Base-by-base conservation (phyloP, 2,113 vertebrate species). In the Carassius gibelio region DNA sequence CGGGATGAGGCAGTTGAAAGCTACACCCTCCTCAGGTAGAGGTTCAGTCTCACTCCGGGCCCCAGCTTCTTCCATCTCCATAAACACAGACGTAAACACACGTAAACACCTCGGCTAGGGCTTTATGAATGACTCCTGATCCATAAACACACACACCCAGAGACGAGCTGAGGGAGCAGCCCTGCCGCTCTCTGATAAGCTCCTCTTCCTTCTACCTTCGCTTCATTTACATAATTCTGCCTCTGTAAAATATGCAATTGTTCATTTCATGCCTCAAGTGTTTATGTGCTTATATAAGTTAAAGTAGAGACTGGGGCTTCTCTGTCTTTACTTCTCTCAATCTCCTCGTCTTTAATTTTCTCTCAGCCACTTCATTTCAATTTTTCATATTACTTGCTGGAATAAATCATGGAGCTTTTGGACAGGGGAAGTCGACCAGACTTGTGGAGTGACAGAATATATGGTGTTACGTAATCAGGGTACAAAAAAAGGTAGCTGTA, bases 201-300 rank as follows among this genome's bases (percentile, higher is more conserved):
- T 75, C 23, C 74, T 45, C 82, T 79, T 74, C 57, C 42, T 83
- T 88, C 88, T 87, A 78, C 69, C 82, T 86, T 84, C 83, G 83
- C 78, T 85, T 88, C 81, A 88, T 89, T 83, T 85, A 82, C 88
- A 89, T 89, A 88, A 89, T 89, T 88, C 83, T 82, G 83, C 76
- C 79, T 82, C 75, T 79, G 77, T 83, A 64, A 89, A 84, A 88
- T 85, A 85, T 85, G 74, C 85, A 81, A 55, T 79, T 81, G 66
- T 86, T 84, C 75, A 86, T 89, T 89, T 88, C 78, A 88, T 84
- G 75, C 72, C 79, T 86, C 78, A 68, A 72, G 72, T 89, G 87
- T 89, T 88, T 88, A 84, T 50, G 72, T 79, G 57, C 79, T 75
- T 86, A 82, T 36, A 85, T 75, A 75, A 62, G 84, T 86, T 86